Base-by-base conservation (phyloP, 2,797 vertebrate genomes). In the Pseudocheirus occidentalis region DNA sequence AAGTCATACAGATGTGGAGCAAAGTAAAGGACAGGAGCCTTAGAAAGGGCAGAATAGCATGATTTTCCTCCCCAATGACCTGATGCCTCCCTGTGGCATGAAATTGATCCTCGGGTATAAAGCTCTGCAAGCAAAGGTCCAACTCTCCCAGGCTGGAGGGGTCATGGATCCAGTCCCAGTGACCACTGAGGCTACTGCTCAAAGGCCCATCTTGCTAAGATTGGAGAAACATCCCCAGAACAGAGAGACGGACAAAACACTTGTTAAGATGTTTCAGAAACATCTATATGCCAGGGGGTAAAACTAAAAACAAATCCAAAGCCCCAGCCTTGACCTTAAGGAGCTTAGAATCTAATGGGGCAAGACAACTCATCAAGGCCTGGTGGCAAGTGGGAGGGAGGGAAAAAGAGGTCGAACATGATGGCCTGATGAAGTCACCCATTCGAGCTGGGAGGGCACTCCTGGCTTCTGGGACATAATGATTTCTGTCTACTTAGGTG, bases 351-450 rank as follows among this genome's bases (percentile, higher is more conserved):
- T 73, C 66, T 73, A 73, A 9, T 40, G 66, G 66, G 34, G 66
- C 5, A 40, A n/a, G 31, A 31, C 28, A 62, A 34, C 7, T 40
- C 16, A 40, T 3, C 5, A 21, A 73, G 62, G 31, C 18, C 0
- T 40, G 1, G 16, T 73, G 66, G 66, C 66, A 73, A 73, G n/a
- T 21, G n/a, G n/a, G 66, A 40, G 66, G 34, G n/a, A 40, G 66
- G n/a, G 2, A 21, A 40, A 73, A 18, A 34, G 62, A 0, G n/a
- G 6, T 14, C 0, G n/a, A 40, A 2, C 14, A 0, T 66, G 34
- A 14, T 18, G 34, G 34, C 62, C 66, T 73, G 34, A 21, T 40
- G 4, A n/a, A 18, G 14, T 40, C 34, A 66, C 12, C 34, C 34
- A 6, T 66, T 13, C 13, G 59, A 34, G 31, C 12, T 0, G 3